Evolutionary conservation across 1,140 invertebrate genomes (phyloP), one percentile per base, ranked within the genome.

Genomic region (Hyphantria cunea): DNA sequence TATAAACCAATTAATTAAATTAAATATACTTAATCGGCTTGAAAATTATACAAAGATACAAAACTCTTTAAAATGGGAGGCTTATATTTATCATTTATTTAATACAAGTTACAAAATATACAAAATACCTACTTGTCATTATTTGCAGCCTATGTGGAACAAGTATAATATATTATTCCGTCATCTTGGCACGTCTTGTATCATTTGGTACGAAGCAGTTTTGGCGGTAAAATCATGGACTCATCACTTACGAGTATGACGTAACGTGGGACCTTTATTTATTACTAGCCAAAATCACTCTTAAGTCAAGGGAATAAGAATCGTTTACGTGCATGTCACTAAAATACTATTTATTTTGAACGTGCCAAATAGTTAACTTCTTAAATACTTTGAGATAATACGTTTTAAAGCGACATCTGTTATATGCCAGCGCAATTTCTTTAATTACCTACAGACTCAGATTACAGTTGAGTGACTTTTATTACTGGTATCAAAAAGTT

Each of bases 181-280:
- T 67, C 63, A 74, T 78, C 73, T 85, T 85, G 84, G 84, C 84
- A 84, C 76, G 66, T 12, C 52, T 54, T 61, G 58, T 70, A 76
- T 76, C 64, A 76, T 82, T 80, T 74, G 75, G 73, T 76, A 78
- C 74, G 66, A 58, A 60, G 17, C 17, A 25, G 59, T 76, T 80
- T 84, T 80, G 81, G 80, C 82, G 81, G 76, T 66, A 83, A 83
- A 83, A 74, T 81, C 76, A 78, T 74, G 47, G 54, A 56, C 45
- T 58, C 55, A 58, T 58, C 55, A 58, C 9, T 39, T n/a, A n/a
- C n/a, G 41, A 12, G 2, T 37, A 32, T 56, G 31, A 56, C 54
- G 42, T 56, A 42, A 42, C 39, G 11, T 17, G 37, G 34, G 25
- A 25, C 17, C 39, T 11, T 25, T 39, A 6, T 39, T 39, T 10